Evolutionary conservation across 1,140 invertebrate species (phyloP).

Genomic region (Ceratosolen solmsi): DNA sequence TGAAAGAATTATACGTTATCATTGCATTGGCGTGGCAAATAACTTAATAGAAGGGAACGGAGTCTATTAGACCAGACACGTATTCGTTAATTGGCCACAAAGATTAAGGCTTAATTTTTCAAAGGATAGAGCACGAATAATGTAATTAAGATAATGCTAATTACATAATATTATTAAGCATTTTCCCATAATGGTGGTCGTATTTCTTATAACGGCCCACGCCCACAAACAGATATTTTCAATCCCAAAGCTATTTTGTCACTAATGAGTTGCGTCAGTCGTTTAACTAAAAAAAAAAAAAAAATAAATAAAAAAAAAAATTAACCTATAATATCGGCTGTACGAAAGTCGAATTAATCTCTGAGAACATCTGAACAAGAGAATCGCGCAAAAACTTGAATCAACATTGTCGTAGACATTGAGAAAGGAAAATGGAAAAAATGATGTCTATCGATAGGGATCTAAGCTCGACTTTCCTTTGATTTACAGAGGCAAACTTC

Average conservation of each 20-base stretch:
- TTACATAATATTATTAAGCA: neutral
- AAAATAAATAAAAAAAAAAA: too few species aligned
- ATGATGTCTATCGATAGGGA: slow-evolving; percentile 13
- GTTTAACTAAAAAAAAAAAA: neutral
- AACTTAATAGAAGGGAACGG: neutral
- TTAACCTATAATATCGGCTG: too few species aligned
- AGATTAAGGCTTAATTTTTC: neutral
- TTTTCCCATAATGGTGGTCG: neutral
- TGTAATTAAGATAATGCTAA: neutral
- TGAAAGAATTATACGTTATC: neutral
- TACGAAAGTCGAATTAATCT: neutral
- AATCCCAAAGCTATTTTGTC: slow-evolving; percentile 12
- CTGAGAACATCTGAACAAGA: slow-evolving; percentile 29
- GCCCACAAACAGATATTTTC: neutral
- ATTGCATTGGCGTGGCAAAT: neutral
- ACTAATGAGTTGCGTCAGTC: slow-evolving; percentile 36
- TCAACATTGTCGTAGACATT: neutral
- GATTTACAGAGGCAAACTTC: slow-evolving; percentile 22
- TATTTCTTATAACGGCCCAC: neutral
- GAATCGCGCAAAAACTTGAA: neutral
- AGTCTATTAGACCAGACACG: neutral
- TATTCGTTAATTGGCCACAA: neutral
- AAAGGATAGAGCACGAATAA: neutral
- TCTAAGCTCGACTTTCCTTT: slow-evolving; percentile 36
- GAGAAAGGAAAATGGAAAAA: neutral